These are phyloP conservation scores for Hypotaenidia philippensis DNA, from an alignment of 2,797 vertebrate species.

Conservation along the genomic window DNA sequence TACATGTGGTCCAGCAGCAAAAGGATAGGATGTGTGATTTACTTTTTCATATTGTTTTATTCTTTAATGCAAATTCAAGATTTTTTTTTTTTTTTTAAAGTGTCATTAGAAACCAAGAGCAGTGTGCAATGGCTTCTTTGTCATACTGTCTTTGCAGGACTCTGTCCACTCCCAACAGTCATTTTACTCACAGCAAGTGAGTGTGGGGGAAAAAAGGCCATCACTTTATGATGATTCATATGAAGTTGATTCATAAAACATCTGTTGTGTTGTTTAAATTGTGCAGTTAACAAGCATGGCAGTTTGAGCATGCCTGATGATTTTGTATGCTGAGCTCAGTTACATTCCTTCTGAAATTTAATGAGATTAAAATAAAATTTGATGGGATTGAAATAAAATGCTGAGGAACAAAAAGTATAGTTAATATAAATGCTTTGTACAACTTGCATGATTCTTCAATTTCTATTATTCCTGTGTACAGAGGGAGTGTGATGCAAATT, in stretches of 20 bases:
- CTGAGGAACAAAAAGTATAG: constrained; percentile 39
- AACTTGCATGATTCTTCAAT: constrained; percentile 34
- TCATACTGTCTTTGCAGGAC: background rate
- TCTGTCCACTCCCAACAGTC: background rate
- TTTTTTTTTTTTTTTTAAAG: background rate
- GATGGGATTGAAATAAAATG: constrained; percentile 44
- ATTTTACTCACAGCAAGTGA: background rate
- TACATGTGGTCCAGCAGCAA: background rate
- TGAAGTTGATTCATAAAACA: background rate
- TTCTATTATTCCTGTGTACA: constrained; percentile 4
- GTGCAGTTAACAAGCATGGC: constrained; percentile 43
- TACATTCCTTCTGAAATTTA: constrained; percentile 14
- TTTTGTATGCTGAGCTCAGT: constrained; percentile 37
- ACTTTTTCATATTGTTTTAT: background rate
- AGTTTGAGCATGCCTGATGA: constrained; percentile 45
- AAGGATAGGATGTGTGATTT: background rate
- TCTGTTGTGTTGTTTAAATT: constrained; percentile 35
- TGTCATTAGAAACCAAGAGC: background rate
- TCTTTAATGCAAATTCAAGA: background rate
- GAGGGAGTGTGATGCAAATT: background rate
- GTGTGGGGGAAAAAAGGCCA: background rate
- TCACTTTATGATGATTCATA: background rate
- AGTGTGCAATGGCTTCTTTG: background rate
- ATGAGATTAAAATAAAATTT: constrained; percentile 45
- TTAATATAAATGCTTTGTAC: constrained; percentile 37